phyloP scores from a whole-genome alignment of 2,797 vertebrate genomes.

The Esox masquinongy region DNA sequence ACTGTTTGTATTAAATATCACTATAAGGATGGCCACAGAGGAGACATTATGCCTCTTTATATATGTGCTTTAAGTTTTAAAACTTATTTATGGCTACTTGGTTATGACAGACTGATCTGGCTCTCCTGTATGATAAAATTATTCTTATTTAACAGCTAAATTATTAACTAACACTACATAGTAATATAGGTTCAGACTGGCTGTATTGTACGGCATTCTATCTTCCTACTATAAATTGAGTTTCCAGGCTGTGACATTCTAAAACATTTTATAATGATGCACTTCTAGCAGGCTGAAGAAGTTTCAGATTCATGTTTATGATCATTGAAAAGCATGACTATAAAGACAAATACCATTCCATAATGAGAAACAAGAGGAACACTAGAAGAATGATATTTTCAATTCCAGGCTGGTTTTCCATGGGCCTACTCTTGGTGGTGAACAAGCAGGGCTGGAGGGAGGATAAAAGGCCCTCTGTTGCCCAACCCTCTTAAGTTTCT shows the following conservation, averaged over 20 bases:
- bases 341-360: not conserved
- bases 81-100: not conserved
- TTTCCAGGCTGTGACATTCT: not conserved
- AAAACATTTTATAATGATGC: not conserved
- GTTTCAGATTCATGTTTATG: not conserved
- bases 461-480: constrained; percentile 47
- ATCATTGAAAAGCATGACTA: not conserved
- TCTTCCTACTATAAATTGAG: not conserved
- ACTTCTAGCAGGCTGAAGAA: not conserved
- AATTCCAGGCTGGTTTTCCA: constrained; percentile 20
- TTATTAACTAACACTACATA: not conserved
- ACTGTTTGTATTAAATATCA: no score
- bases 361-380: not conserved
- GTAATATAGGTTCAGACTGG: not conserved
- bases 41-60: not conserved
- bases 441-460: constrained; percentile 9
- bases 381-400: constrained; percentile 1
- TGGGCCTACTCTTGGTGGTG: constrained; percentile 19
- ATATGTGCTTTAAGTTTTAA: not conserved
- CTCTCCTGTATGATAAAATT: not conserved
- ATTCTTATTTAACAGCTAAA: not conserved
- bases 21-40: not conserved
- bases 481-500: constrained; percentile 28
- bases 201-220: not conserved
- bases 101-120: not conserved